Evolutionary conservation across 2,888 invertebrate genomes (phyloP).

Genomic region (Lasioglossum oenotherae): DNA sequence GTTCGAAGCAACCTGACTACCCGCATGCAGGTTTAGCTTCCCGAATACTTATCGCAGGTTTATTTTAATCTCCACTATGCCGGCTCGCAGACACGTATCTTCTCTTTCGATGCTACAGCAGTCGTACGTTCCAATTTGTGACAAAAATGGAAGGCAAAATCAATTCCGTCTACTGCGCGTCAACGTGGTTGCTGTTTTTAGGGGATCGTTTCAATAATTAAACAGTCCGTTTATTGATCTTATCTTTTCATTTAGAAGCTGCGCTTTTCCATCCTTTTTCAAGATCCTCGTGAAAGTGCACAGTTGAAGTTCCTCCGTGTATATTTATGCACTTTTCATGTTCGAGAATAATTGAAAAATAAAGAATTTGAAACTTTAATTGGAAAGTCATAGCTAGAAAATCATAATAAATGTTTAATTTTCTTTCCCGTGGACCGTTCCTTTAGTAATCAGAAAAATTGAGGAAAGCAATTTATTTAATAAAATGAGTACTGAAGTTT

Average conservation of each 20-base stretch:
- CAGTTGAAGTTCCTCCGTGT: not conserved
- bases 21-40: conserved; percentile 9
- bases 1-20: not conserved
- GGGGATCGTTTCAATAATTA: not conserved
- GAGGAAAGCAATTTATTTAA: not conserved
- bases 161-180: not conserved
- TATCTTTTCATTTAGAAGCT: not conserved
- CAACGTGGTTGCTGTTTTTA: not conserved
- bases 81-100: not conserved
- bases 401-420: not conserved
- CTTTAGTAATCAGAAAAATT: not conserved
- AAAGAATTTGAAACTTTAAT: not conserved
- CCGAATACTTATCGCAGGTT: conserved; percentile 12
- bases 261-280: not conserved
- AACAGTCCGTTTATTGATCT: not conserved
- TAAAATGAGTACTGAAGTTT: not conserved
- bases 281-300: not conserved
- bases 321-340: not conserved
- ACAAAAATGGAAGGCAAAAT: not conserved
- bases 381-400: no score
- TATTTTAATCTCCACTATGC: conserved; percentile 3
- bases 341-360: not conserved
- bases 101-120: not conserved
- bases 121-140: not conserved
- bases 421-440: no score